These are phyloP conservation scores for Epinotia nisella DNA, from an alignment of 2,888 invertebrate genomes.

Conservation along the genomic window DNA sequence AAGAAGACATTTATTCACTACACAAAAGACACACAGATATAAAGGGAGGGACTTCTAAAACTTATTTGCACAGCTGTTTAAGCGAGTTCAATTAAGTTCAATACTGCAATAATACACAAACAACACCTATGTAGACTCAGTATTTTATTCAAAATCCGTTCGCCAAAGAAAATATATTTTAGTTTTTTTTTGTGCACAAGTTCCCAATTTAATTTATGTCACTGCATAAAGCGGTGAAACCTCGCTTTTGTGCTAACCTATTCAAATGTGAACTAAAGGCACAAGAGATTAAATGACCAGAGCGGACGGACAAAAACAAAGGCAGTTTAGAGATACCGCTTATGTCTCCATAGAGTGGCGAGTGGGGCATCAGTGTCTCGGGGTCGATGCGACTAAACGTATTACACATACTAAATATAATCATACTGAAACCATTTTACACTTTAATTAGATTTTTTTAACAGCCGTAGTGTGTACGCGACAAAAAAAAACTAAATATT, in stretches of 20 bases:
- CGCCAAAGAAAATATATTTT: background rate
- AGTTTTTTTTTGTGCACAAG: slow-evolving; percentile 4
- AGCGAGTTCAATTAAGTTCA: slow-evolving; percentile 2
- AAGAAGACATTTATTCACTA: no score
- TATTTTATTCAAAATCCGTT: background rate
- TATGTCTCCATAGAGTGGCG: slow-evolving; percentile 7
- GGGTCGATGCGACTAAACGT: slow-evolving; percentile 60
- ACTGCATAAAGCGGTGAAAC: slow-evolving; percentile 23
- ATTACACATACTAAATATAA: no score
- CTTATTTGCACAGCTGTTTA: slow-evolving; percentile 37
- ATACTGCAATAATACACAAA: slow-evolving; percentile 9
- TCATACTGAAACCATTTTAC: no score
- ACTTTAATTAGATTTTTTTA: no score
- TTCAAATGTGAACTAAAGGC: slow-evolving; percentile 29
- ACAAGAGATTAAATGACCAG: slow-evolving; percentile 31
- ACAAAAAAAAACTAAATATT: no score
- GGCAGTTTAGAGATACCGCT: slow-evolving; percentile 30
- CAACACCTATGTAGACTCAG: slow-evolving; percentile 3
- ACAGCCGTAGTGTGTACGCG: no score
- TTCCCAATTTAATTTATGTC: slow-evolving; percentile 23
- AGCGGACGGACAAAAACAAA: slow-evolving; percentile 30
- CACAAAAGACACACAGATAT: no score
- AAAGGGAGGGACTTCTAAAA: no score
- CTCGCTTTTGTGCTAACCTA: slow-evolving; percentile 29
- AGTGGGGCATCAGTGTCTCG: slow-evolving; percentile 39